Evolutionary conservation across 2,888 invertebrate genomes (phyloP).

Genomic region (Cerceris ruficornis): DNA sequence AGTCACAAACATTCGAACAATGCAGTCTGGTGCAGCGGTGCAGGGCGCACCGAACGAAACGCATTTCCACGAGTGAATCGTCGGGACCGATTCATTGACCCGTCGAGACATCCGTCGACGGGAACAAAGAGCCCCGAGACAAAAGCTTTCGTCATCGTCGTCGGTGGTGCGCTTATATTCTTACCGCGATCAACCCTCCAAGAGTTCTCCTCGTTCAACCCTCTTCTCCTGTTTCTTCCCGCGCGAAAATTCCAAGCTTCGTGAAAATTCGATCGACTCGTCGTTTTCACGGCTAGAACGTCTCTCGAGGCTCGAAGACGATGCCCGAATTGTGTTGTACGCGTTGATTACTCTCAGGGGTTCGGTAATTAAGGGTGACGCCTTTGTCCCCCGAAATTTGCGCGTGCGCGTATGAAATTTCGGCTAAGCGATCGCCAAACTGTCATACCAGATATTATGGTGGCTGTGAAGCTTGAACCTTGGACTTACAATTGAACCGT

Average conservation of each 20-base stretch:
- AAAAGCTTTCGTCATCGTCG: constrained; percentile 55
- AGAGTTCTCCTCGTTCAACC: constrained; percentile 24
- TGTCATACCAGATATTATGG: too few relatives aligned
- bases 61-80: constrained; percentile 67
- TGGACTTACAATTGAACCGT: too few relatives aligned
- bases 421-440: too few relatives aligned
- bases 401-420: too few relatives aligned
- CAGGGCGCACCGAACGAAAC: constrained; percentile 55
- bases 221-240: neutral
- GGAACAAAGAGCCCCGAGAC: constrained; percentile 66
- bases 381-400: too few relatives aligned
- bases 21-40: constrained; percentile 54
- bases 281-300: too few relatives aligned
- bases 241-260: neutral
- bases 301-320: too few relatives aligned
- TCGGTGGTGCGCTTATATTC: constrained; percentile 50
- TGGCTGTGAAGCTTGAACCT: too few relatives aligned
- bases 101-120: constrained; percentile 68
- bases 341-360: too few relatives aligned
- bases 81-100: constrained; percentile 69
- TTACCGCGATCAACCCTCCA: constrained; percentile 47
- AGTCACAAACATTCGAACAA: constrained; percentile 61
- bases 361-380: too few relatives aligned
- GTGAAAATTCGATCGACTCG: constrained; percentile 23
- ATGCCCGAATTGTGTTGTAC: too few relatives aligned